Percentiles rank a stretch among this genome's conserved stretches.
Conservation (phyloP, 2,113 vertebrate species). For the Apodemus speciosus region DNA sequence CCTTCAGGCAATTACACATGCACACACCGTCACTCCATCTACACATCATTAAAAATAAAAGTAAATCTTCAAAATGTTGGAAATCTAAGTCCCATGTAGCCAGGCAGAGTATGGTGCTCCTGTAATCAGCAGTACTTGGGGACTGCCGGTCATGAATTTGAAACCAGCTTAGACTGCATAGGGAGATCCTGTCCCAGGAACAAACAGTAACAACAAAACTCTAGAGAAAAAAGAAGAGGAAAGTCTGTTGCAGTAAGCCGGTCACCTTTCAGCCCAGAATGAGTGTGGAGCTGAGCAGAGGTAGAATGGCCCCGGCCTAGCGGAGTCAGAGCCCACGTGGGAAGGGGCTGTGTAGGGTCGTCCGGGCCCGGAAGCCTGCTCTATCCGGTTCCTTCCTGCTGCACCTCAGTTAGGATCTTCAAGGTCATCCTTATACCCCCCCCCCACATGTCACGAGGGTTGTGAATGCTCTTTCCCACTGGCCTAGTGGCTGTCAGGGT, state of each 20-base stretch:
- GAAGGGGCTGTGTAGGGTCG: not conserved
- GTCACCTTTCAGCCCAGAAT: too few relatives aligned
- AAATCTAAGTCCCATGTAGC: not conserved
- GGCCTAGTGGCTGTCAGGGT: not conserved
- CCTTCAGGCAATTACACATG: not conserved
- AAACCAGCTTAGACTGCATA: not conserved
- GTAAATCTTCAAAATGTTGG: not conserved
- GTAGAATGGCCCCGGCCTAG: not conserved
- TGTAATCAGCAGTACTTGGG: not conserved
- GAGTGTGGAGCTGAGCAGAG: not conserved
- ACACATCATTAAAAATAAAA: not conserved
- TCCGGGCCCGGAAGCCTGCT: not conserved
- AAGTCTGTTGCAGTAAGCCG: not conserved
- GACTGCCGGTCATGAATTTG: not conserved
- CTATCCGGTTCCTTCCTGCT: fast-evolving
- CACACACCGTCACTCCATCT: not conserved
- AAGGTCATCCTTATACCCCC: not conserved
- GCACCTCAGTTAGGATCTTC: not conserved
- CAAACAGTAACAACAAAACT: not conserved
- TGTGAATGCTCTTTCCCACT: not conserved
- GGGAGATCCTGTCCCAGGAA: not conserved
- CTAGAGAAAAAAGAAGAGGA: not conserved
- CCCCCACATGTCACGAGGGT: not conserved
- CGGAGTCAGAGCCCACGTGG: not conserved
- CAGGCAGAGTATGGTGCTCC: not conserved